Evolutionary conservation across 2,797 vertebrate genomes (phyloP).

Genomic region (Phoeniculus purpureus): DNA sequence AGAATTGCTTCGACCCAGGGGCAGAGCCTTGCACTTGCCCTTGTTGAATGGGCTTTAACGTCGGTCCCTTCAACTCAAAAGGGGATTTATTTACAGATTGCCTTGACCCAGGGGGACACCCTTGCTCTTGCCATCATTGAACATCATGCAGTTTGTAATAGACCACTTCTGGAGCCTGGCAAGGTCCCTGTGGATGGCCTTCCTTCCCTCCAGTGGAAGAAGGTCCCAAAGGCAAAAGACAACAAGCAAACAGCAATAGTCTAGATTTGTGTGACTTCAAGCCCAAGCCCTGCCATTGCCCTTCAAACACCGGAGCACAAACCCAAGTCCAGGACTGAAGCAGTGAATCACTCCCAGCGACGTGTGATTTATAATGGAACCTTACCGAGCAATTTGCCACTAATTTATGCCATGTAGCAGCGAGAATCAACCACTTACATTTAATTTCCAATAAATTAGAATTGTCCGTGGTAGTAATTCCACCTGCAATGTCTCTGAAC

Average conservation of each 20-base stretch:
- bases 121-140: no score
- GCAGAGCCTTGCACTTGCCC: no score
- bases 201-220: not conserved
- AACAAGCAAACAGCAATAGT: not conserved
- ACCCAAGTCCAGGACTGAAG: not conserved
- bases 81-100: no score
- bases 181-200: no score
- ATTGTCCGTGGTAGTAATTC: not conserved
- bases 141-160: no score
- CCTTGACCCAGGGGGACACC: no score
- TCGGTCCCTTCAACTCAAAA: no score
- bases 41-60: no score
- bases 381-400: slow-evolving; percentile 40
- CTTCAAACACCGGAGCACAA: not conserved
- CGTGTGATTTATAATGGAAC: slow-evolving; percentile 37
- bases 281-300: not conserved
- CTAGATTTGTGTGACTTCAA: not conserved
- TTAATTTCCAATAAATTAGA: slow-evolving; percentile 45
- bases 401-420: slow-evolving; percentile 43
- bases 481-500: not conserved
- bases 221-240: not conserved
- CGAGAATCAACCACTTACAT: slow-evolving; percentile 20
- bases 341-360: not conserved
- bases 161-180: no score
- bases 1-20: no score